phyloP scores from a whole-genome alignment of 1,140 invertebrate species.

The Orchestia grillus region DNA sequence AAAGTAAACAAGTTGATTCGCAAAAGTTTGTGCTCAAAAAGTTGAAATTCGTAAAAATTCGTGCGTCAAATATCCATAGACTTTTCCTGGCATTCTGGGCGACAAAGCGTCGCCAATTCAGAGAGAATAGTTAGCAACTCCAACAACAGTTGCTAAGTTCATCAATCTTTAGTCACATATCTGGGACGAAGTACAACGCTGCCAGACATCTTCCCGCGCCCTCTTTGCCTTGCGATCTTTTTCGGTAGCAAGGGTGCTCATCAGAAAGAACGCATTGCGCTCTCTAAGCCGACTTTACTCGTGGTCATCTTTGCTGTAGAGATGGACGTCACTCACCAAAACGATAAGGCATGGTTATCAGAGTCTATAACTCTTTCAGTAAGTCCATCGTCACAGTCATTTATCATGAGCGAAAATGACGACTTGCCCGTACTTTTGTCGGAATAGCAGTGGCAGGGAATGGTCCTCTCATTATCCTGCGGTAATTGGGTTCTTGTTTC shows the following conservation, averaged over 20 bases:
- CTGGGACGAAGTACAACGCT: background rate
- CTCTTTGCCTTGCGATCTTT: background rate
- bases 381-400: background rate
- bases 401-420: background rate
- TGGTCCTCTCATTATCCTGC: background rate
- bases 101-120: background rate
- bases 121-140: background rate
- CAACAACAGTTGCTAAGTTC: background rate
- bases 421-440: background rate
- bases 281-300: background rate
- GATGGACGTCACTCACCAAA: background rate
- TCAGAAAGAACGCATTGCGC: background rate
- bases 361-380: background rate
- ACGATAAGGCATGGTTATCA: background rate
- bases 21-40: no score
- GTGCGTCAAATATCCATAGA: no score
- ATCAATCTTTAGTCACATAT: background rate
- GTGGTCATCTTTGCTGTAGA: background rate
- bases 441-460: background rate
- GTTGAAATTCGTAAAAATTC: no score
- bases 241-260: background rate
- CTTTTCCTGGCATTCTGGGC: background rate
- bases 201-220: background rate
- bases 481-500: background rate
- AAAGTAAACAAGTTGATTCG: no score